Evolutionary conservation across 2,888 invertebrate species (phyloP), one percentile per base, ranked within the genome.

Genomic region (Ennomos quercinarius): DNA sequence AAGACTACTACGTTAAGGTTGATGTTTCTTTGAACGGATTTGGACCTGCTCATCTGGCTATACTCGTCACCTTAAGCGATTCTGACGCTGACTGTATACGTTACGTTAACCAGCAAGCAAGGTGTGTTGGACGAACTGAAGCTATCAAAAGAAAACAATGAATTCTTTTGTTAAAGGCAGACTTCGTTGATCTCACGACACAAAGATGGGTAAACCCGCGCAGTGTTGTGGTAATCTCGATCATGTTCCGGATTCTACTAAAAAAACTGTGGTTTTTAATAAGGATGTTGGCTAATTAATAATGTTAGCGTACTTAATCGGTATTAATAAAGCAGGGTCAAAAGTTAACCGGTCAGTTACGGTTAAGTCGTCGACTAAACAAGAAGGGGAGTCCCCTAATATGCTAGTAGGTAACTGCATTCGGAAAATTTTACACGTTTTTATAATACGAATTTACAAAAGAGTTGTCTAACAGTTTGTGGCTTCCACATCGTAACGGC

Each of bases 211-310:
- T 47, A 46, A 55, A 38, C 9, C 54, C 47, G 44, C 47, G 44
- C 50, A 5, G 17, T 8, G 8, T 42, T 11, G 10, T 4, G 52
- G 52, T 41, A 52, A 52, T 44, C 51, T 41, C 41, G 1, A 10
- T 37, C 27, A 11, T 12, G 10, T 11, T 40, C 9, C 40, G 49
- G 40, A 40, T 41, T 34, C 41, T 2, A 5, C 5, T 11, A 42
- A 35, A 59, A 58, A 54, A 59, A 54, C 49, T 41, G 45, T 44
- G 52, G 50, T 48, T 61, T 56, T 56, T 48, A 56, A 61, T 53
- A 40, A 39, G 48, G 54, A 61, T 57, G 34, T 49, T 39, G 51
- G 17, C 39, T 45, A 50, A 50, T 50, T 13, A 36, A n/a, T 41
- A 35, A 49, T 37, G 12, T 35, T 39, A 39, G 6, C 10, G 36